Percentiles rank a stretch among this genome's conserved stretches.
phyloP scores from a whole-genome alignment of 1,140 invertebrate species.

The Leptinotarsa defecta region DNA sequence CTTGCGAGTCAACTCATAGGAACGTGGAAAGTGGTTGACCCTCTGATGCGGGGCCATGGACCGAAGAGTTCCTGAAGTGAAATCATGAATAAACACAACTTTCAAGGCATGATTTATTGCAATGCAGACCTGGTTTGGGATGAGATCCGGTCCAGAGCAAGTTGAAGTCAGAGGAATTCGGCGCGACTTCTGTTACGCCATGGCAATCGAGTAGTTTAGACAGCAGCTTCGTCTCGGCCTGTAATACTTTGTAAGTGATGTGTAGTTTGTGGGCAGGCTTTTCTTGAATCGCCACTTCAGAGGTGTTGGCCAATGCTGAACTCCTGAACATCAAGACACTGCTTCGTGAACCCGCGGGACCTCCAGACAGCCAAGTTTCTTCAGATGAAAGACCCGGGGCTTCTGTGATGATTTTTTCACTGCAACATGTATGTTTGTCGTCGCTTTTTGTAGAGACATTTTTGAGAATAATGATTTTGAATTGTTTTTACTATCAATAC shows the following conservation, averaged over 20 bases:
- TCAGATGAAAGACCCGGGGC: slow-evolving; percentile 31
- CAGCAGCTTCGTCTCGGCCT: slow-evolving; percentile 79
- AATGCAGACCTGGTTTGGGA: slow-evolving; percentile 76
- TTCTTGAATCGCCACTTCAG: slow-evolving; percentile 40
- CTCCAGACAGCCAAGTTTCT: slow-evolving; percentile 60
- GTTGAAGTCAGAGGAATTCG: slow-evolving; percentile 77
- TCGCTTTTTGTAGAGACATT: background rate
- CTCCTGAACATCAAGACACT: slow-evolving; percentile 63
- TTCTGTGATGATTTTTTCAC: slow-evolving; percentile 27
- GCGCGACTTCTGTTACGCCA: slow-evolving; percentile 69
- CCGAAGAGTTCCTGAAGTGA: slow-evolving; percentile 63
- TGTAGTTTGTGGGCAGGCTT: slow-evolving; percentile 75
- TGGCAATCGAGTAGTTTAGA: slow-evolving; percentile 74
- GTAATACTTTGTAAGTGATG: slow-evolving; percentile 79
- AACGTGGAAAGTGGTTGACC: slow-evolving; percentile 93
- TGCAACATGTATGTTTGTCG: slow-evolving; percentile 14
- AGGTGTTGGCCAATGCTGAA: slow-evolving; percentile 59
- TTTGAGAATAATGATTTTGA: background rate
- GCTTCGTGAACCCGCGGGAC: slow-evolving; percentile 59
- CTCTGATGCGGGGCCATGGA: slow-evolving; percentile 82
- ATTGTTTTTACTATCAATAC: background rate
- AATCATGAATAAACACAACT: too few relatives aligned
- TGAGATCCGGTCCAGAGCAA: slow-evolving; percentile 90
- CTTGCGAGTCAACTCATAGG: slow-evolving; percentile 91
- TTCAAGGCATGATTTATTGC: too few relatives aligned